These are phyloP conservation scores for Dicentrarchus labrax DNA, from an alignment of 2,113 vertebrate species.

Conservation along the genomic window DNA sequence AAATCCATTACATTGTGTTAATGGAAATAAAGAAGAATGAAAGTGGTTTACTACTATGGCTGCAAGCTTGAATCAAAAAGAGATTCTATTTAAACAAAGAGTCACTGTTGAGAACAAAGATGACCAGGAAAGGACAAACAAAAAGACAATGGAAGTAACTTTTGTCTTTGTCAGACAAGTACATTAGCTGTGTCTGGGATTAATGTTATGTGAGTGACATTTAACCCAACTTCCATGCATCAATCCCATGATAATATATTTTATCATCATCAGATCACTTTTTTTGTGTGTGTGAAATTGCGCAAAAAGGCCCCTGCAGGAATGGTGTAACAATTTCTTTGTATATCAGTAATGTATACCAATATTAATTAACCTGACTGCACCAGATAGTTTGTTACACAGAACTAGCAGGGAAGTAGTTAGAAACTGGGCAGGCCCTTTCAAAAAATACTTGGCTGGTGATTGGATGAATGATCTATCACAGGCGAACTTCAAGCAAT, in stretches of 20 bases:
- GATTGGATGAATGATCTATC: no score
- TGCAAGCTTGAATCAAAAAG: not conserved
- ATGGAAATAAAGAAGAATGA: not conserved
- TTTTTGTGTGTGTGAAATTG: constrained; percentile 18
- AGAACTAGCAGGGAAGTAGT: no score
- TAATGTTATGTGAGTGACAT: constrained; percentile 12
- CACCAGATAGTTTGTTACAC: no score
- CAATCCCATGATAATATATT: constrained; percentile 9
- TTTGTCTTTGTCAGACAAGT: constrained; percentile 29
- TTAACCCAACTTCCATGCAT: constrained; percentile 18
- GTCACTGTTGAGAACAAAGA: not conserved
- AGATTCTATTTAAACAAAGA: constrained; percentile 4
- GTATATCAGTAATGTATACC: not conserved
- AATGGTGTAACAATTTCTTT: not conserved
- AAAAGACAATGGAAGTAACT: constrained; percentile 5
- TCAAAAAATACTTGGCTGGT: no score
- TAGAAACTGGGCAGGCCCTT: no score
- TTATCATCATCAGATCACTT: constrained; percentile 11
- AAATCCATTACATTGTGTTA: not conserved
- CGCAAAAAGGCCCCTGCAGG: not conserved
- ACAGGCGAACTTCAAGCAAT: no score
- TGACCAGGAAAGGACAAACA: not conserved
- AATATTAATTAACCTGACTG: not conserved
- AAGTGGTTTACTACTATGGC: not conserved
- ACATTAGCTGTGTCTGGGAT: constrained; percentile 14